These are phyloP conservation scores for Trichonephila clavata DNA, from an alignment of 1,140 invertebrate genomes.

Conservation along the genomic window DNA sequence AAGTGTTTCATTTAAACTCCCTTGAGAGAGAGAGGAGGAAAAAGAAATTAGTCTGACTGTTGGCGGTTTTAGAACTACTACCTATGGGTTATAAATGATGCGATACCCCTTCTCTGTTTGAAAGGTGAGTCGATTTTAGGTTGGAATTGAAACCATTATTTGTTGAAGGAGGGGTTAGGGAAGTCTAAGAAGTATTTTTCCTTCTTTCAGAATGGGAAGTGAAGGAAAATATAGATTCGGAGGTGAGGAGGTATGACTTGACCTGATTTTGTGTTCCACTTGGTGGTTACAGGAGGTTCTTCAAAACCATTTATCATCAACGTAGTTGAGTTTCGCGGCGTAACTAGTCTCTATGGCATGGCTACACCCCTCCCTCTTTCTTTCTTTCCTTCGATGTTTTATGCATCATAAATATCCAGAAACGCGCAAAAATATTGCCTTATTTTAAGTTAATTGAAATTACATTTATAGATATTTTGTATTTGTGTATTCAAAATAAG, in stretches of 20 bases:
- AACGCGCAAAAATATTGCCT: too few species aligned
- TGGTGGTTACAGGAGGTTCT: slow-evolving; percentile 7
- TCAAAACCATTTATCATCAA: slow-evolving; percentile 28
- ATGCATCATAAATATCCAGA: too few species aligned
- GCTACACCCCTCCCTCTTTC: not conserved
- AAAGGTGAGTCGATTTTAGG: slow-evolving; percentile 45
- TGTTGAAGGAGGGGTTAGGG: slow-evolving; percentile 61
- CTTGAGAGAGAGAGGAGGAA: not conserved
- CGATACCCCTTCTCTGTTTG: slow-evolving; percentile 2
- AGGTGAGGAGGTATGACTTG: not conserved
- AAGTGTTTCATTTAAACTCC: not conserved
- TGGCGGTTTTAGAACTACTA: slow-evolving; percentile 44
- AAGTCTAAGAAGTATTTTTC: slow-evolving; percentile 20
- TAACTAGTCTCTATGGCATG: not conserved
- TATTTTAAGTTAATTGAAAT: too few species aligned
- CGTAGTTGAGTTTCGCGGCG: not conserved
- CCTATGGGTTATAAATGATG: slow-evolving; percentile 64
- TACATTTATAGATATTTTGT: too few species aligned
- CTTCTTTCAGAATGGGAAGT: slow-evolving; percentile 2
- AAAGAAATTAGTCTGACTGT: slow-evolving; percentile 71
- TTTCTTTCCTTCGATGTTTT: not conserved
- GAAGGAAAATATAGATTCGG: slow-evolving; percentile 1
- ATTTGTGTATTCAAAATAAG: too few species aligned
- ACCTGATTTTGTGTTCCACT: slow-evolving; percentile 14
- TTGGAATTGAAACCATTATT: slow-evolving; percentile 60